phyloP scores from a whole-genome alignment of 2,888 invertebrate species.

The Mantis religiosa region DNA sequence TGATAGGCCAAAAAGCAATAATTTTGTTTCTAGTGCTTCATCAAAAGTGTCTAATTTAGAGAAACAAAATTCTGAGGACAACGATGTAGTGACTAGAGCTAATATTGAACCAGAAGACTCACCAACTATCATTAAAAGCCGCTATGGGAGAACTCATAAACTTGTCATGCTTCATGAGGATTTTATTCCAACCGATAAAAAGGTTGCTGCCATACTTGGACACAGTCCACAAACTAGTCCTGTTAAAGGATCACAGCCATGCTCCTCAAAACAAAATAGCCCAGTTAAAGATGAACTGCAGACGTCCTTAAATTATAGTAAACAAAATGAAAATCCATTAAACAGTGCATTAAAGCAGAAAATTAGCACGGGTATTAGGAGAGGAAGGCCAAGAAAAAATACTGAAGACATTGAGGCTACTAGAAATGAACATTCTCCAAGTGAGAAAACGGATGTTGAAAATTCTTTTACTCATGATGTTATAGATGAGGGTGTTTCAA shows the following conservation, averaged over 20 bases:
- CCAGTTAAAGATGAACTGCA: background rate
- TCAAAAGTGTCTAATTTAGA: background rate
- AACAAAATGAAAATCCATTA: background rate
- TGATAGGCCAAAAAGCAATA: background rate
- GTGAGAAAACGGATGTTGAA: background rate
- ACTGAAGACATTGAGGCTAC: background rate
- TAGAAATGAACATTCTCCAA: background rate
- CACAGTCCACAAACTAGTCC: slow-evolving; percentile 26
- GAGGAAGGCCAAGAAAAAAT: background rate
- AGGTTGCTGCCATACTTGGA: slow-evolving; percentile 35
- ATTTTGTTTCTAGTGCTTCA: background rate
- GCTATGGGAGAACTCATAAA: slow-evolving; percentile 57
- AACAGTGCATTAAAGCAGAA: background rate
- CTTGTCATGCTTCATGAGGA: slow-evolving; percentile 48
- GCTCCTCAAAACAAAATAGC: background rate
- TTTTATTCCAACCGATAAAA: slow-evolving; percentile 45
- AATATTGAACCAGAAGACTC: background rate
- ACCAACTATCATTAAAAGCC: slow-evolving; percentile 43
- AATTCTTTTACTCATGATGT: background rate
- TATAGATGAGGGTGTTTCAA: background rate
- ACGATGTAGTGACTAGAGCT: background rate
- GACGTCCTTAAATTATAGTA: background rate
- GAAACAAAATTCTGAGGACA: background rate
- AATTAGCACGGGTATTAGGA: background rate
- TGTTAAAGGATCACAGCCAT: background rate